Conservation (phyloP, 2,113 vertebrate species). For the Abramis brama region DNA sequence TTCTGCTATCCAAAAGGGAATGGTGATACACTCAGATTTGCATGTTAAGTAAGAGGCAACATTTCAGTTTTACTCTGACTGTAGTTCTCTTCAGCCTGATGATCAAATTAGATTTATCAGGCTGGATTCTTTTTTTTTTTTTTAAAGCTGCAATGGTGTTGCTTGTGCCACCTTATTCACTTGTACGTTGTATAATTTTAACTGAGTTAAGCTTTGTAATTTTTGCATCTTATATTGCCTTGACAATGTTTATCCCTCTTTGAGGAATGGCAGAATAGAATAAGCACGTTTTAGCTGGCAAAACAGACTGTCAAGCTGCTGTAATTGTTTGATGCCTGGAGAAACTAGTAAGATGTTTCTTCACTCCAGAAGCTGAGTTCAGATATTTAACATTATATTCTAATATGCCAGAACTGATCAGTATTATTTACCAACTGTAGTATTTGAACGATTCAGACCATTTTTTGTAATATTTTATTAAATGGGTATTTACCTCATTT, state of each 20-base stretch:
- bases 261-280: conserved; percentile 30
- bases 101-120: neutral
- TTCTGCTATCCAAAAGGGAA: conserved; percentile 13
- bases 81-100: neutral
- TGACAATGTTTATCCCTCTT: conserved; percentile 29
- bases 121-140: neutral
- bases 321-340: conserved; percentile 50
- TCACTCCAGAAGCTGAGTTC: neutral
- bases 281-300: conserved; percentile 10
- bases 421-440: conserved; percentile 64
- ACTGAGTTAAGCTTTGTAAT: neutral
- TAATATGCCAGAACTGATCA: conserved; percentile 43
- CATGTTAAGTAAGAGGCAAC: neutral
- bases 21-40: neutral
- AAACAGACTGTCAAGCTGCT: conserved; percentile 42
- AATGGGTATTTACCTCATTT: conserved; percentile 57
- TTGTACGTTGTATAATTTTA: conserved; percentile 1
- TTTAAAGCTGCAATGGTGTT: neutral
- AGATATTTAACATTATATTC: conserved; percentile 33
- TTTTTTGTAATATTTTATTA: conserved; percentile 60
- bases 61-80: neutral
- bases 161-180: neutral
- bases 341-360: conserved; percentile 1
- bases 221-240: conserved; percentile 24
- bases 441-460: conserved; percentile 55